These are phyloP conservation scores for Tetragonula clypearis DNA, from an alignment of 1,140 invertebrate genomes.

Conservation along the genomic window DNA sequence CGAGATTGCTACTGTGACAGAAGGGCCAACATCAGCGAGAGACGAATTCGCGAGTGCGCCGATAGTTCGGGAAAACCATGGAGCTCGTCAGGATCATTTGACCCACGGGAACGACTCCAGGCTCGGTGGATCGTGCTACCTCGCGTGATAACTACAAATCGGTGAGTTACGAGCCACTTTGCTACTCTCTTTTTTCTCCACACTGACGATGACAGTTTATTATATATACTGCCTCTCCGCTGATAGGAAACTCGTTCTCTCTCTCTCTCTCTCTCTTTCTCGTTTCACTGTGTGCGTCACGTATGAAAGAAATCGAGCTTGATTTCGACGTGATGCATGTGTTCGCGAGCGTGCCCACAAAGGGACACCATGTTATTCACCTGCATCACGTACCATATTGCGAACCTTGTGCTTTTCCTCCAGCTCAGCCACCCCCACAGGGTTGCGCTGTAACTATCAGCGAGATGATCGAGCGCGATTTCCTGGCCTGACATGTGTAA, in stretches of 20 bases:
- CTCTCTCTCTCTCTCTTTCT: not conserved
- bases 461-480: slow-evolving; percentile 42
- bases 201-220: slow-evolving; percentile 13
- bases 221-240: too few species aligned
- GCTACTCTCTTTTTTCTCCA: not conserved
- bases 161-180: slow-evolving; percentile 66
- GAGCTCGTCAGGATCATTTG: slow-evolving; percentile 75
- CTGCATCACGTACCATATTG: slow-evolving; percentile 48
- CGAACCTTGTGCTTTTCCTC: slow-evolving; percentile 30
- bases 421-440: slow-evolving; percentile 1
- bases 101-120: slow-evolving; percentile 77
- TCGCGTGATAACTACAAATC: slow-evolving; percentile 73
- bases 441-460: slow-evolving; percentile 9
- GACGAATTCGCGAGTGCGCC: slow-evolving; percentile 52
- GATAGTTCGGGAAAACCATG: slow-evolving; percentile 67
- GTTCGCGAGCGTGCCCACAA: slow-evolving; percentile 15
- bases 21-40: not conserved
- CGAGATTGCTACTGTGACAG: slow-evolving; percentile 7
- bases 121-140: slow-evolving; percentile 76
- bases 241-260: not conserved
- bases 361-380: slow-evolving; percentile 47
- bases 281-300: not conserved
- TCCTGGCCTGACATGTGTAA: slow-evolving; percentile 38
- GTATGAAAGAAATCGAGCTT: too few species aligned
- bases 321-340: not conserved